Evolutionary conservation across 2,113 vertebrate genomes (phyloP), one percentile per base, ranked within the genome.

Genomic region (Myrmecophaga tridactyla): DNA sequence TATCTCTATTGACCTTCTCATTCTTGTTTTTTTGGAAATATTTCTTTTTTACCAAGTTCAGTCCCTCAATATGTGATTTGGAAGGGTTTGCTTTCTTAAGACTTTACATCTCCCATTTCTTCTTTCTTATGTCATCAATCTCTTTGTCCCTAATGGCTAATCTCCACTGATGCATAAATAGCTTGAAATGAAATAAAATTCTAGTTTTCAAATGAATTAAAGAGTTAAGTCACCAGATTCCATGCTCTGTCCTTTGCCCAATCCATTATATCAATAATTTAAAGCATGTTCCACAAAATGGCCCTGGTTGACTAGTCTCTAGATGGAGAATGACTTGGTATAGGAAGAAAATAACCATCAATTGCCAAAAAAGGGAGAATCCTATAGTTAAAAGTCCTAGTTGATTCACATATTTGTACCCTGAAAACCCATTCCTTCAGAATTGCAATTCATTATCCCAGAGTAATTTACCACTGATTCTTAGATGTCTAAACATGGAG

Each of bases 371-470:
- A 46, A 58, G 10, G 21, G 23, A 39, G 88, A 82, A 58, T 78
- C 72, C 8, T 69, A 76, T 93, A 96, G 96, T 95, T 94, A n/a
- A 63, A 53, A 94, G 88, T 86, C 89, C 34, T 43, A 94, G n/a
- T 84, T 93, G 95, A 90, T 94, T 89, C 88, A 94, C 36, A 46
- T 91, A 96, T 90, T 93, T 97, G 51, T 95, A 95, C 77, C 76
- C 90, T 43, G 58, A 98, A 95, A 97, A 11, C 83, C 20, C 92
- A 96, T 97, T 82, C 62, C 93, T 97, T 95, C 94, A 51, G 94
- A 90, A 95, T 86, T 63, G 23, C 48, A 95, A 96, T 96, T 89
- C 96, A 97, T 96, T 94, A 97, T 90, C 39, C 69, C 72, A 94
- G 88, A 96, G 81, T 78, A 89, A 69, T 90, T 81, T 23, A 81